A percentile compares a stretch with the other conserved stretches of the same genome.
Conservation (phyloP, 2,797 vertebrate species). For the Eulemur albifrons region DNA sequence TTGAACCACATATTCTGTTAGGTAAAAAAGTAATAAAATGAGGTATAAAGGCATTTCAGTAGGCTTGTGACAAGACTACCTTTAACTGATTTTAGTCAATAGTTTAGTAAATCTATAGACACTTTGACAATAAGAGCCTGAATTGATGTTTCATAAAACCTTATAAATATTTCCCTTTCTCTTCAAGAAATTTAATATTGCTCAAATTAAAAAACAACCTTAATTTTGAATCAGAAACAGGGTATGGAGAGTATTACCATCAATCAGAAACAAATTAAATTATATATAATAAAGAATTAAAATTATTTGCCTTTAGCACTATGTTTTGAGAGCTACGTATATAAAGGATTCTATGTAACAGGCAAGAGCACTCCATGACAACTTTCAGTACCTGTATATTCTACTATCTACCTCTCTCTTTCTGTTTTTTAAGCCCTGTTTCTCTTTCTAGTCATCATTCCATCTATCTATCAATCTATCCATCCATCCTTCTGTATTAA, state of each 20-base stretch:
- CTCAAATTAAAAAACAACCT: neutral
- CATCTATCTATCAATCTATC: neutral
- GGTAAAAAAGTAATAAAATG: constrained; percentile 52
- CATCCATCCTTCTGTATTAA: neutral
- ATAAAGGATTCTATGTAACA: neutral
- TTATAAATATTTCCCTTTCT: constrained; percentile 67
- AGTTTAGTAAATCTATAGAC: constrained; percentile 73
- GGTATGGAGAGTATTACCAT: neutral
- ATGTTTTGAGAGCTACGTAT: neutral
- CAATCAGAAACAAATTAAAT: constrained; percentile 40
- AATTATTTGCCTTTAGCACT: neutral
- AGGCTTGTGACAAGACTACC: constrained; percentile 57
- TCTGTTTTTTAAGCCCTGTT: neutral
- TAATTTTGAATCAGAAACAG: constrained; percentile 54
- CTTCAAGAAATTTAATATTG: constrained; percentile 45
- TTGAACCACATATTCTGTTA: constrained; percentile 59
- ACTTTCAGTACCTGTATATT: neutral
- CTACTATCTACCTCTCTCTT: neutral
- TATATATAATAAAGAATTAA: neutral
- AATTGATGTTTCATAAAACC: constrained; percentile 43
- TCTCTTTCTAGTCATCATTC: too few species aligned
- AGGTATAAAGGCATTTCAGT: constrained; percentile 57
- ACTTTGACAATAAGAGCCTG: constrained; percentile 55
- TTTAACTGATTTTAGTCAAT: constrained; percentile 16
- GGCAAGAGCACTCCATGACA: neutral